Base-by-base conservation (phyloP, 2,797 vertebrate genomes). In the Esox lucius region DNA sequence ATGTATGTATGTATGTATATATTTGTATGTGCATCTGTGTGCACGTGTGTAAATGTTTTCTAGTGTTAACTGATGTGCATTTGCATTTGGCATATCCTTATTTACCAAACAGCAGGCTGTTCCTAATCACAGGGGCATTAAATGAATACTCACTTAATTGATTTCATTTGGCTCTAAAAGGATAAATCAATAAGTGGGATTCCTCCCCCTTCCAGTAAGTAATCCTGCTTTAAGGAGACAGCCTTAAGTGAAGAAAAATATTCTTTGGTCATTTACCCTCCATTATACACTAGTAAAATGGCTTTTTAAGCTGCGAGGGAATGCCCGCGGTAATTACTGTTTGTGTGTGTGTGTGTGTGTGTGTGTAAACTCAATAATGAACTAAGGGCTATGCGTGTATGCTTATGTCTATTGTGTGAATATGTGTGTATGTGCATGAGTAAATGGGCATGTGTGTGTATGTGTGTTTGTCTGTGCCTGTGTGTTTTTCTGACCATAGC, bases 281-380 rank as follows among this genome's bases (percentile, higher is more conserved):
- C 71, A 80, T 80, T 80, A 79, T 79, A 78, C 81, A 85, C 74
- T 16, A 2, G 61, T 4, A 39, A 67, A 81, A 89, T 83, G 80
- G 81, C 68, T 88, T 86, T 86, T 87, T 85, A 85, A 86, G 76
- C 80, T 84, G 80, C 68, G 77, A 71, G 79, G 75, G 71, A 71
- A 48, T 56, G 49, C 17, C 17, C 16, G 35, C n/a, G 28, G 75
- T 86, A 88, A 88, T 86, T 83, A 82, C 83, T 80, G 80, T 86
- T 35, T 80, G 39, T 75, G 15, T 72, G 53, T 70, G 31, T 70
- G 48, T 73, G 46, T 71, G 53, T 76, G 46, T 71, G 69, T 42
- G 73, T 74, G 68, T 72, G 19, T 68, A 39, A 5, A 42, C 42
- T 46, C 42, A 46, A 46, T 46, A 46, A 46, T 46, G 42, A 46